A percentile compares a stretch with the other conserved stretches of the same genome.
Conservation (phyloP, 2,888 invertebrate species). For the Caradrina kadenii region DNA sequence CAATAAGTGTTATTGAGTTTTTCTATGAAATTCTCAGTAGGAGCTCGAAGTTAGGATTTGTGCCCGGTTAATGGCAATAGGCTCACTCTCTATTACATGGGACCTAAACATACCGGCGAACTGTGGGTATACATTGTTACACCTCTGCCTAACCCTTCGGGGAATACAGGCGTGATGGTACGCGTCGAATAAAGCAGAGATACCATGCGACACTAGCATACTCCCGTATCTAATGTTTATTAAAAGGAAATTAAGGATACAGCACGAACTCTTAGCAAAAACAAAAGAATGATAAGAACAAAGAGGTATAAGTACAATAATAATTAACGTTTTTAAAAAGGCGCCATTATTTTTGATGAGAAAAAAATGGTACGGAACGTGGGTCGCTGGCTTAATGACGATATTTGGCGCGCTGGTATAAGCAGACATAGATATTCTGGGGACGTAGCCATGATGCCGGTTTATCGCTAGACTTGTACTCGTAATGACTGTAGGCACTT, state of each 20-base stretch:
- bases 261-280: conserved; percentile 18
- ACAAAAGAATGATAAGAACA: conserved; percentile 41
- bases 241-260: conserved; percentile 21
- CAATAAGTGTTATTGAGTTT: too few relatives aligned
- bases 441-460: conserved; percentile 8
- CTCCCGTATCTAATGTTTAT: not conserved
- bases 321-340: conserved; percentile 55
- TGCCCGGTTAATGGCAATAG: too few relatives aligned
- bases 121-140: too few relatives aligned
- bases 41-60: too few relatives aligned
- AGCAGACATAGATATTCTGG: conserved; percentile 43
- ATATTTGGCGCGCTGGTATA: conserved; percentile 23
- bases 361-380: conserved; percentile 49
- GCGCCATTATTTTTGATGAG: conserved; percentile 48
- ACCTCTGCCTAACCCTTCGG: too few relatives aligned
- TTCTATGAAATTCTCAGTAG: too few relatives aligned
- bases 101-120: too few relatives aligned
- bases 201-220: too few relatives aligned
- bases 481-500: conserved; percentile 1
- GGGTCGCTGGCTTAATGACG: conserved; percentile 45
- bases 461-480: conserved; percentile 4
- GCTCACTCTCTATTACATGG: too few relatives aligned
- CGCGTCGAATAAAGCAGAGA: too few relatives aligned
- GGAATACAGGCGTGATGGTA: too few relatives aligned
- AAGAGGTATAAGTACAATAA: conserved; percentile 46